Percentiles rank a stretch among this genome's conserved stretches.
Conservation (phyloP, 2,113 vertebrate species). For the Prionailurus bengalensis region DNA sequence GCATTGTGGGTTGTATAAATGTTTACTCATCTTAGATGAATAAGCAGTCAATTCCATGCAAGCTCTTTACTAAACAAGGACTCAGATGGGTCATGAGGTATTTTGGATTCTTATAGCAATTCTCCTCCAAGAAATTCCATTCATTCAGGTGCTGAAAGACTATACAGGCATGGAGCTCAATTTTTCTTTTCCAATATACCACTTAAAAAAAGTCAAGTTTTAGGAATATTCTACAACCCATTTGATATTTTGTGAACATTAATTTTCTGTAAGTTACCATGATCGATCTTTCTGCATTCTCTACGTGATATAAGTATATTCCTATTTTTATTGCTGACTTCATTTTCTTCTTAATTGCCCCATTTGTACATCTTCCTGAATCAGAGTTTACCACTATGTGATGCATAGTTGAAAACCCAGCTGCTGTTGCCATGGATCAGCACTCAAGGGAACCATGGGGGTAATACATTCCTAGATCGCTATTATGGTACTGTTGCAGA, state of each 20-base stretch:
- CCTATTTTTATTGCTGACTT: not conserved
- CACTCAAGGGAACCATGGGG: not conserved
- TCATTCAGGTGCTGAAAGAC: not conserved
- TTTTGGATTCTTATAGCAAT: not conserved
- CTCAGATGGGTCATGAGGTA: not conserved
- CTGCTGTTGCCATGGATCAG: conserved; percentile 47
- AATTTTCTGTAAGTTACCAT: not conserved
- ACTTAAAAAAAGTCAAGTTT: not conserved
- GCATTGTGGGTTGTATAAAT: not conserved
- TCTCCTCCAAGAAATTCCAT: conserved; percentile 26
- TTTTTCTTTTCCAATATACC: not conserved
- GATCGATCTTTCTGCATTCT: conserved; percentile 12
- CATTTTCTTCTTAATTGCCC: conserved; percentile 27
- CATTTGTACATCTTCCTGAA: conserved; percentile 53
- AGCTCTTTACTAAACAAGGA: not conserved
- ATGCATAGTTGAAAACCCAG: not conserved
- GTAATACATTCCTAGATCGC: not conserved
- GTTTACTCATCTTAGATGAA: not conserved
- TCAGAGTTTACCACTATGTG: not conserved
- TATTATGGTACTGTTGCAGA: not conserved
- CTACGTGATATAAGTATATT: not conserved
- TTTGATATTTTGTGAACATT: not conserved
- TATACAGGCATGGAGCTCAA: not conserved
- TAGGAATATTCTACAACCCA: not conserved
- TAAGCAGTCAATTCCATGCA: not conserved